Base-by-base conservation (phyloP, 2,113 vertebrate species). In the Colistium nudipinnis region DNA sequence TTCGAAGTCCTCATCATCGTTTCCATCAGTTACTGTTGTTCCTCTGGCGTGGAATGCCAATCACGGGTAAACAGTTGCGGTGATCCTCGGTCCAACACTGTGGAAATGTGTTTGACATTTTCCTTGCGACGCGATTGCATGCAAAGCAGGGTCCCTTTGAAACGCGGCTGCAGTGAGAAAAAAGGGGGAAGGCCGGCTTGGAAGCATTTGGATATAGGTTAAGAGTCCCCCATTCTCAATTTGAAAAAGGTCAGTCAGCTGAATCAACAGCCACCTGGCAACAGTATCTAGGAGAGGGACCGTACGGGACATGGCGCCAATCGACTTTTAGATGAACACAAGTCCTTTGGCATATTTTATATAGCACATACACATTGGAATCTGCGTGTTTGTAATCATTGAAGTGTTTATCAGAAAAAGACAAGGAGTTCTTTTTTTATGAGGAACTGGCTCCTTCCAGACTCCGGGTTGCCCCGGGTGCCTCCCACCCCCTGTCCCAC, bases 381-480 rank as follows among this genome's bases (percentile, higher is more conserved):
- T 47, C 22, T 19, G 17, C 27, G 25, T 54, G 13, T 25, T 16
- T 35, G 33, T 7, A 14, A 20, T 2, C 6, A 31, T 59, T 8
- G 62, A 3, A 75, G 44, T 24, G 13, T 61, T 20, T 38, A 35
- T 36, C 24, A 1, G 24, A 28, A 22, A 30, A 53, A 44, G 24
- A n/a, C 7, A 39, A 47, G 33, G 1, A 45, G 73, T 35, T 36
- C 35, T 54, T 77, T 35, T 36, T 39, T 54, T 77, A 48, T 25
- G 22, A 53, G 28, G 73, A 84, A 62, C 59, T 75, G 83, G 75
- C 78, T 72, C 76, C 56, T 59, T 83, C 59, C 53, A 80, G 64
- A 85, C 78, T 86, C 60, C 64, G 80, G 68, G 74, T 83, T 60
- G 62, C 75, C 81, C 12, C 68, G 65, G 20, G 48, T n/a, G 60